A percentile compares a stretch with the other conserved stretches of the same genome.
Evolutionary conservation across 2,797 vertebrate species (phyloP).

Genomic region (Hipposideros larvatus): DNA sequence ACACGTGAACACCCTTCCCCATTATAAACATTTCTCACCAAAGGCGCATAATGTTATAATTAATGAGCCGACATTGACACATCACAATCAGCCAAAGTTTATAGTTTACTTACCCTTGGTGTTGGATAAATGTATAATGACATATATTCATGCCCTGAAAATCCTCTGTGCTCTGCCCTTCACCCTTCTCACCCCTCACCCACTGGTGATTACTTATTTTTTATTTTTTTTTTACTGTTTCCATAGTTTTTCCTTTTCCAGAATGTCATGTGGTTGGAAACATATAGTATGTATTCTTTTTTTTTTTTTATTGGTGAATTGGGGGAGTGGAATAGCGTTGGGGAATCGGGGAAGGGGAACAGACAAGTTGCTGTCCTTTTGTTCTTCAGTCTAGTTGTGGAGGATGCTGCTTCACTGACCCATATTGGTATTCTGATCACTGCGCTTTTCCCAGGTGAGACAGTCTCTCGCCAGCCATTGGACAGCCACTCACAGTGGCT

Average conservation of each 20-base stretch:
- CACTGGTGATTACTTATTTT: not conserved
- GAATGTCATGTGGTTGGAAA: not conserved
- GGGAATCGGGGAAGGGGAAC: no score
- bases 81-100: not conserved
- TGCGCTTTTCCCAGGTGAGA: no score
- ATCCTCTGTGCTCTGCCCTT: not conserved
- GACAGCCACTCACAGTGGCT: no score
- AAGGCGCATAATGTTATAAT: not conserved
- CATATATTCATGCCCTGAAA: not conserved
- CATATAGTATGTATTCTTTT: not conserved
- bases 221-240: not conserved
- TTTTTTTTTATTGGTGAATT: no score
- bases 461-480: no score
- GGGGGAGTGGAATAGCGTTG: no score
- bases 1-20: not conserved
- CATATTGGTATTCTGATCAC: no score
- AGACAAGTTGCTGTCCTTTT: no score
- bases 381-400: no score
- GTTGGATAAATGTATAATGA: not conserved
- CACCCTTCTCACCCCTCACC: not conserved
- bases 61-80: not conserved
- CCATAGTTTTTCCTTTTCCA: not conserved
- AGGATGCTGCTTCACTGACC: no score
- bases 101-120: not conserved
- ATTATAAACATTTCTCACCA: not conserved